These are phyloP conservation scores for Anoncus sp. DNA, from an alignment of 2,888 invertebrate species.

Conservation along the genomic window DNA sequence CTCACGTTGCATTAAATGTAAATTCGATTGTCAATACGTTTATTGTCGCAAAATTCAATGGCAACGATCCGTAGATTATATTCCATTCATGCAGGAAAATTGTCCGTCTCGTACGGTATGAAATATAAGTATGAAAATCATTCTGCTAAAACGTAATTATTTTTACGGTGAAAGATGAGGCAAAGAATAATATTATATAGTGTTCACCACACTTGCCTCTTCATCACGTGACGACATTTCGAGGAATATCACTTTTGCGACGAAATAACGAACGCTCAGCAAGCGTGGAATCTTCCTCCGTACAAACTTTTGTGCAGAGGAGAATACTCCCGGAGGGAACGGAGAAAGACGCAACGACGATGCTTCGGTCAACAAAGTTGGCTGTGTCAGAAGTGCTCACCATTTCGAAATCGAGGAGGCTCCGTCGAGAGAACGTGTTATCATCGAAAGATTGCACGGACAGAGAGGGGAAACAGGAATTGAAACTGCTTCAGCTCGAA, in stretches of 20 bases:
- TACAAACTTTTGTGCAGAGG: not conserved
- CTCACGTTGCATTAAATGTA: no score
- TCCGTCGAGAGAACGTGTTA: conserved; percentile 12
- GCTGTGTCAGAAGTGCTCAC: conserved; percentile 17
- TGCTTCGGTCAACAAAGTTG: conserved; percentile 46
- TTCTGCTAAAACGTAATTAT: not conserved
- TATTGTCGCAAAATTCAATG: no score
- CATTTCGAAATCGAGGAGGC: conserved; percentile 29
- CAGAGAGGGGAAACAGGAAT: conserved; percentile 27
- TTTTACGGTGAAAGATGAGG: not conserved
- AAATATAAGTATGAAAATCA: not conserved
- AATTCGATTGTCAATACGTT: no score
- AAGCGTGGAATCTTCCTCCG: not conserved
- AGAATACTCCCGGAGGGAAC: not conserved
- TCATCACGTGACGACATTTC: not conserved
- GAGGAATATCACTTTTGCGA: conserved; percentile 4
- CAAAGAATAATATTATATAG: not conserved
- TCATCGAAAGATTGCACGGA: conserved; percentile 18
- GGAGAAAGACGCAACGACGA: conserved; percentile 27
- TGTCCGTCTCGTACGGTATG: no score
- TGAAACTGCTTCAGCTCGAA: conserved; percentile 27
- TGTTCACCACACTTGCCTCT: not conserved
- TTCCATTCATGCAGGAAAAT: no score
- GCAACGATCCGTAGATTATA: no score
- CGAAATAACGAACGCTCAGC: not conserved